A percentile compares a stretch with the other conserved stretches of the same genome.
These are phyloP conservation scores for Catalaphyllia jardinei DNA, from an alignment of 64 coral and sea anemone species.

Conservation along the genomic window DNA sequence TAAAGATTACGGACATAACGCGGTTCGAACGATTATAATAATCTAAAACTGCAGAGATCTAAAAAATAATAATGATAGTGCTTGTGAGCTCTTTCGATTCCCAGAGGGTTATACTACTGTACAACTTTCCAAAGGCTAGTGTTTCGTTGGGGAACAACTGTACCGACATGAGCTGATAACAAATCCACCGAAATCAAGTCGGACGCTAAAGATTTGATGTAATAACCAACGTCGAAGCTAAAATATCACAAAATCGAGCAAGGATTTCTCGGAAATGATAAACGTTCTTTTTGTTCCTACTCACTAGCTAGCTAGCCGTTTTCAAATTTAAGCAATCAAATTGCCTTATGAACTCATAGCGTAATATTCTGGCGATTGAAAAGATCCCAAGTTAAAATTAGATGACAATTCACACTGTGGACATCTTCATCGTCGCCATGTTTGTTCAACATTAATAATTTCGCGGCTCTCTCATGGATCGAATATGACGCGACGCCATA, in stretches of 20 bases:
- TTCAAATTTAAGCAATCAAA: not conserved
- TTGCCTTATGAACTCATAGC: not conserved
- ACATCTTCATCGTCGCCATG: slow-evolving; percentile 37
- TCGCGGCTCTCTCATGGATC: slow-evolving; percentile 39
- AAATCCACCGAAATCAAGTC: not conserved
- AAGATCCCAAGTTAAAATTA: not conserved
- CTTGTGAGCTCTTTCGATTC: too few relatives aligned
- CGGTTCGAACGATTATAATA: not conserved
- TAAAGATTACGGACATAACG: not conserved
- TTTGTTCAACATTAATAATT: slow-evolving; percentile 60
- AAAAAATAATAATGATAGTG: not conserved
- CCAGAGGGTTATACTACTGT: not conserved
- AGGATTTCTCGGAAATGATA: slow-evolving; percentile 25
- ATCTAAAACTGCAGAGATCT: not conserved
- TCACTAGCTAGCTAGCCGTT: not conserved
- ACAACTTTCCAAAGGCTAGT: not conserved
- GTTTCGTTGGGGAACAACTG: not conserved
- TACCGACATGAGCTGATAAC: not conserved
- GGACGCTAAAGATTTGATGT: not conserved
- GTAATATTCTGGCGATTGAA: not conserved
- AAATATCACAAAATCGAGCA: slow-evolving; percentile 24
- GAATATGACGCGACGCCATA: slow-evolving; percentile 52
- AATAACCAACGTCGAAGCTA: not conserved
- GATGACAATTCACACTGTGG: not conserved
- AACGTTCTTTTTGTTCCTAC: not conserved